Base-by-base conservation (phyloP, 1,140 invertebrate genomes). In the Formica selysi region DNA sequence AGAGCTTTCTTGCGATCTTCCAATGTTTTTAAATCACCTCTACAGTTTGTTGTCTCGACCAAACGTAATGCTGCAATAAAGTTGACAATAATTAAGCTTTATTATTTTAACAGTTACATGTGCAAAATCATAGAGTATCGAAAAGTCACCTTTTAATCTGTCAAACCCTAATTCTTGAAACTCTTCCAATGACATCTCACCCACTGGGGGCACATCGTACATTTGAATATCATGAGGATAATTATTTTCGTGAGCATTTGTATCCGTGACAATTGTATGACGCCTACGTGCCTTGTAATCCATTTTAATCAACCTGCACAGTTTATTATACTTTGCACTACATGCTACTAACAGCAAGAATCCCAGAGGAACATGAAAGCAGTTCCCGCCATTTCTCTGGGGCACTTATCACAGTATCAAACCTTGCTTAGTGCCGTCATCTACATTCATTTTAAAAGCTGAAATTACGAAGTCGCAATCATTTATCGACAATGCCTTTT, bases 161-260 rank as follows among this genome's bases (percentile, higher is more conserved):
- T 99, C 98, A 38, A 98, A 93, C 11, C 98, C 98, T 88, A 98
- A 96, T 71, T 98, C 97, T 96, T 99, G 98, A 95, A 99, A 99
- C 93, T 99, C 98, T 83, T 97, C 95, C 29, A 99, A 95, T 78
- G 96, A 96, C 79, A 99, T 96, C 74, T 96, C 95, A 85, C 97
- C 96, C 61, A 91, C 95, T n/a, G 98, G 98, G 54, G 97, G 97
- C n/a, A 96, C 91, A 89, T 96, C 96, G 93, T 99, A 99, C 90
- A 99, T 96, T 94, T 97, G 97, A 7, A 98, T 95, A 95, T 98
- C 97, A 92, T 97, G 96, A 59, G 96, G 96, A 95, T 97, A 98
- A 70, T 95, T 92, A 68, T 89, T 76, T 11, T 81, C 19, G 1
- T 51, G 22, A 3, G 36, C 36, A 26, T n/a, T 57, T 11, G 16